Percentiles rank a stretch among this genome's conserved stretches.
Conservation (phyloP, 2,113 vertebrate genomes). For the Fregata magnificens region DNA sequence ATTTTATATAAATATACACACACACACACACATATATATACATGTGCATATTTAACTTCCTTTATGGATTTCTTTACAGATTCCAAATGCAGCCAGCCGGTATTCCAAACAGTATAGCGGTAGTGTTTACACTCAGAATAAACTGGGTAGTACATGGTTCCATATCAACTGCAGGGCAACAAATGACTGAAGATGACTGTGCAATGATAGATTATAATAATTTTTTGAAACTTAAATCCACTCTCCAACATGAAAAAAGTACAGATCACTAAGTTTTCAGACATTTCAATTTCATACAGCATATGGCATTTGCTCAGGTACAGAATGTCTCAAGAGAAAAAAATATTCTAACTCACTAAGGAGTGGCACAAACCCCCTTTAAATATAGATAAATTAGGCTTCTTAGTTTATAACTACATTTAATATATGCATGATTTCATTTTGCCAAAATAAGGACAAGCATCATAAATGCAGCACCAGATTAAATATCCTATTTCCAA, state of each 20-base stretch:
- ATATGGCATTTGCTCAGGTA: background rate
- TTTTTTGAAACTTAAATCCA: background rate
- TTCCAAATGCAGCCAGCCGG: background rate
- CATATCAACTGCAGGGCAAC: background rate
- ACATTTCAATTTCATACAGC: background rate
- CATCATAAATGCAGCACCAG: background rate
- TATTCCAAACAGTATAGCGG: background rate
- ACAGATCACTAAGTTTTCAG: background rate
- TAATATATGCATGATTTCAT: background rate
- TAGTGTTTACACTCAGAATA: background rate
- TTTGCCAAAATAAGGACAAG: background rate
- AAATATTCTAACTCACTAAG: background rate
- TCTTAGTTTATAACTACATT: background rate
- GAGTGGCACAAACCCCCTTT: background rate
- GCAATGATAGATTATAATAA: background rate
- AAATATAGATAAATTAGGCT: background rate
- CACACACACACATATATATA: no score
- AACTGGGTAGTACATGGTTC: background rate
- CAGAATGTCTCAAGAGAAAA: background rate
- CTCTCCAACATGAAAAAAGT: background rate
- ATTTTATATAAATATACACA: fast-evolving
- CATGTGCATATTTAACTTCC: background rate
- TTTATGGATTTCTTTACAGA: background rate
- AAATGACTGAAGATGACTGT: background rate
- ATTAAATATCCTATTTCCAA: background rate